These are phyloP conservation scores for Mythimna pallens DNA, from an alignment of 2,888 invertebrate species.

Conservation along the genomic window DNA sequence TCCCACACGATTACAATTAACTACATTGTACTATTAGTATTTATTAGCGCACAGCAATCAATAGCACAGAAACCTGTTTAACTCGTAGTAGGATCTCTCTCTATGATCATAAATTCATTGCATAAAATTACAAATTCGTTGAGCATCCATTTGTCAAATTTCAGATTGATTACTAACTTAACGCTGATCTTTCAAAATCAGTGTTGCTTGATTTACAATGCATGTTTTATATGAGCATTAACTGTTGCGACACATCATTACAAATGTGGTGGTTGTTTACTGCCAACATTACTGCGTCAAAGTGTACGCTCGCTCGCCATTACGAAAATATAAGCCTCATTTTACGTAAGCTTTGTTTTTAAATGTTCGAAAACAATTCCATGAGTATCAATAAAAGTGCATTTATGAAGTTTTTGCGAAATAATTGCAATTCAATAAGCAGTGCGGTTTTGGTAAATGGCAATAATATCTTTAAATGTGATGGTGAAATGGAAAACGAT, in stretches of 20 bases:
- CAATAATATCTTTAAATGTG: conserved; percentile 9
- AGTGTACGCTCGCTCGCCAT: conserved; percentile 40
- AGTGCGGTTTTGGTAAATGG: conserved; percentile 32
- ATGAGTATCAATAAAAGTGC: conserved; percentile 34
- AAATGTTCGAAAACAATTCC: conserved; percentile 43
- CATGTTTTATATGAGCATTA: conserved; percentile 52
- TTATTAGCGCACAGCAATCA: conserved; percentile 49
- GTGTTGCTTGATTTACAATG: conserved; percentile 60
- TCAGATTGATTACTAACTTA: conserved; percentile 51
- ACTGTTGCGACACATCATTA: conserved; percentile 62
- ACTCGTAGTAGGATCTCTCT: conserved; percentile 16
- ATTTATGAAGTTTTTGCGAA: conserved; percentile 43
- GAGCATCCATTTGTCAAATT: conserved; percentile 57
- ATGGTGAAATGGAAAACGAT: conserved; percentile 24
- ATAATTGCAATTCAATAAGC: conserved; percentile 37
- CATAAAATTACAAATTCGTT: conserved; percentile 54
- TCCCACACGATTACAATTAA: conserved; percentile 62
- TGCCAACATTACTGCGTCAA: conserved; percentile 50
- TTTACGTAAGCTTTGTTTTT: conserved; percentile 65
- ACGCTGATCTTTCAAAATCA: conserved; percentile 60
- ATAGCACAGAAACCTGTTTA: conserved; percentile 44
- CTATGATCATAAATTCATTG: conserved; percentile 44
- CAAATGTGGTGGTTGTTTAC: conserved; percentile 50
- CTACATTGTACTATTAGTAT: conserved; percentile 49
- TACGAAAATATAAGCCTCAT: conserved; percentile 62